Base-by-base conservation (phyloP, 2,888 invertebrate genomes). In the Stenodera caucasica region DNA sequence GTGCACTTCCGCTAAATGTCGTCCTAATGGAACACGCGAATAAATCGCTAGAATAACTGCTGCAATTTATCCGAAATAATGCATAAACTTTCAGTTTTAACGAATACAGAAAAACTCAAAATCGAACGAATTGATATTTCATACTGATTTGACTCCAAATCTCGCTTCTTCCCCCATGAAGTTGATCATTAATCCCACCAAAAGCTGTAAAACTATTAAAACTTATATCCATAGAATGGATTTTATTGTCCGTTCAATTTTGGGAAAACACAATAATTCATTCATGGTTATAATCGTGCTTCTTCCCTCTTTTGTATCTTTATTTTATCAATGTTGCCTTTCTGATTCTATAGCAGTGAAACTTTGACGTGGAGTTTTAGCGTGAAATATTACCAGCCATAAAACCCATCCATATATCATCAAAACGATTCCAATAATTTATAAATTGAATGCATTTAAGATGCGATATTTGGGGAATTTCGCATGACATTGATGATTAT, bases 381-480 rank as follows among this genome's bases (percentile, higher is more conserved):
- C 61, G 57, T 67, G 61, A 67, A 67, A 67, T 67, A 66, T 67
- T 53, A 55, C 63, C 53, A 64, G 52, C 64, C 49, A 63, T 67
- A 67, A 66, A 67, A 58, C 61, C 54, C 65, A 65, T 61, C 60
- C 53, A 59, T 62, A 60, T 58, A 60, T 53, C 57, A 55, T 64
- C 61, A 55, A 55, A n/a, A n/a, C n/a, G n/a, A n/a, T n/a, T n/a
- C n/a, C n/a, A n/a, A n/a, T n/a, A n/a, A n/a, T 60, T 57, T 61
- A 63, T 60, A 67, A 67, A 67, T 62, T 59, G 52, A 53, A 55
- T 55, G 32, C 61, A 53, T 37, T 49, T 61, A 35, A 58, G 58
- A 58, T 11, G 21, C 9, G 15, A 29, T 12, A n/a, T 29, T 15
- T 32, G 32, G 52, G 30, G 12, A 18, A 15, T 14, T 52, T 12